Evolutionary conservation across 2,888 invertebrate species (phyloP).

Genomic region (Agelastica alni): DNA sequence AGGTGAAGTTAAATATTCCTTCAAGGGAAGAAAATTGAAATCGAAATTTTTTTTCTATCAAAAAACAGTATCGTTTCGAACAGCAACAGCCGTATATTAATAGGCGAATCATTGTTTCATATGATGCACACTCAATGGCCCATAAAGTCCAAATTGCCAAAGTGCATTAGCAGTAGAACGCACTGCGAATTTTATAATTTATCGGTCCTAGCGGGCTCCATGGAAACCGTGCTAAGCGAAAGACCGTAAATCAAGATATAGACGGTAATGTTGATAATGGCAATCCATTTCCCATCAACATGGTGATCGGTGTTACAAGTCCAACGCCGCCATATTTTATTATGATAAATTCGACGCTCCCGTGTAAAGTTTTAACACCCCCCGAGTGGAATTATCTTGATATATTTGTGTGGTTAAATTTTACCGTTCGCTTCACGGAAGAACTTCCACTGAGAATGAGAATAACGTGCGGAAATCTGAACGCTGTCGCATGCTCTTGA

Average conservation of each 20-base stretch:
- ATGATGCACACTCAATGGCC: not conserved
- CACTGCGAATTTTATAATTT: conserved; percentile 13
- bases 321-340: conserved; percentile 17
- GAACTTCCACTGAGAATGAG: too few species aligned
- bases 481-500: too few species aligned
- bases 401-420: conserved; percentile 12
- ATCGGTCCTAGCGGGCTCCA: conserved; percentile 1
- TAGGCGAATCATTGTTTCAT: not conserved
- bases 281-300: conserved; percentile 25
- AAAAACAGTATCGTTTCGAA: not conserved
- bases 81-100: not conserved
- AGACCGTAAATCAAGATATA: conserved; percentile 20
- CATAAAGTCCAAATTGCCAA: conserved; percentile 2
- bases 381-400: conserved; percentile 18
- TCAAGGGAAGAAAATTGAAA: too few species aligned
- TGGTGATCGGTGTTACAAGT: conserved; percentile 18
- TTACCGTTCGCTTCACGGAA: conserved; percentile 1
- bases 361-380: conserved; percentile 10
- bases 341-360: conserved; percentile 14
- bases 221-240: not conserved
- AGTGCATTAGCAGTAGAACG: conserved; percentile 8
- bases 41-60: not conserved
- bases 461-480: too few species aligned
- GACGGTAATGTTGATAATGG: conserved; percentile 25
- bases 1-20: too few species aligned